Base-by-base conservation (phyloP, 2,888 invertebrate genomes). In the Melanophora roralis region DNA sequence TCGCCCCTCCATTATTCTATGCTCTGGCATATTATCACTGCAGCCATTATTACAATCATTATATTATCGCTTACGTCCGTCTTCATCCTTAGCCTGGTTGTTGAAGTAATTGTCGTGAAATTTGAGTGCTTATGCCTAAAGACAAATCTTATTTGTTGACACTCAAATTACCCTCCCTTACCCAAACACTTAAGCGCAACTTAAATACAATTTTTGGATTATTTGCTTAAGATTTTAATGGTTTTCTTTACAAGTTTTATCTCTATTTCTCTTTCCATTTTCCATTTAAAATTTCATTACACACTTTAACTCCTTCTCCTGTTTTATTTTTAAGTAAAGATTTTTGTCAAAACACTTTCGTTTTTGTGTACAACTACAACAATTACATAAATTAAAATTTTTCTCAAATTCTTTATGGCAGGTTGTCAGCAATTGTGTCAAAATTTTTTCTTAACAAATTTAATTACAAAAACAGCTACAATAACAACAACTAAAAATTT, bases 391-490 rank as follows among this genome's bases (percentile, higher is more conserved):
- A 51, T 1, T 21, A 38, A 1, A 16, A 32, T 49, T 45, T 27
- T 43, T 21, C 32, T 45, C 27, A 12, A 59, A 69, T 36, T 59
- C 49, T 53, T 21, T 38, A 55, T 73, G 72, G 67, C 78, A 78
- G 72, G 62, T 62, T 78, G 53, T 73, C 62, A 49, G 60, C 34
- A 73, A 78, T 73, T 78, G 32, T 72, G 67, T 73, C 47, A 72
- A 78, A n/a, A n/a, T n/a, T n/a, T n/a, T 73, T 55, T 55, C 40
- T 49, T 55, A 72, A 62, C 23, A 47, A 55, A 57, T 68, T 73
- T 68, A 78, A 73, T 73, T 38, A 62, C 72, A 78, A 67, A 65
- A 60, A 53, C 72, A 72, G 67, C 36, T 38, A 62, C 72, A 78
- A 67, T 65, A 60, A 53, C 72, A 72, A 72, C 36, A 60, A 62